Evolutionary conservation across 2,888 invertebrate species (phyloP), one percentile per base, ranked within the genome.

Genomic region (Acheta domesticus): DNA sequence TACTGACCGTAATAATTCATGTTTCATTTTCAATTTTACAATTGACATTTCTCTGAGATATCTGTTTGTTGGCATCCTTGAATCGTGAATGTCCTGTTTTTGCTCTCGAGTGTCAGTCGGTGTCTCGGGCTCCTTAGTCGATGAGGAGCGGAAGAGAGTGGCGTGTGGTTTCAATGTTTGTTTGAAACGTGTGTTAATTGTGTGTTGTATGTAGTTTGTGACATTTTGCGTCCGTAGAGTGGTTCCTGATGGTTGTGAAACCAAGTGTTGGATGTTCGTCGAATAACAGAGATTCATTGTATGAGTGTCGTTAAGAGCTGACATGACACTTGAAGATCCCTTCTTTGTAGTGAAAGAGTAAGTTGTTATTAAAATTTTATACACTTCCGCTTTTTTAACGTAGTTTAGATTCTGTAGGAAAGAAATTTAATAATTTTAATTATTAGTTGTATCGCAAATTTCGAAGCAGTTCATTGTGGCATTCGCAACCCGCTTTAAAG

Each of bases 341-440:
- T 98, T 97, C 91, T 97, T 97, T 92, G 96, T 97, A 88, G 97
- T 98, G 85, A 97, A 96, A 93, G 97, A 97, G 98, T 98, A 92
- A 95, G 96, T 93, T 12, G 19, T 5, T 5, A 36, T 36, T 36
- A 36, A 36, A 36, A 36, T 36, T 8, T 4, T 36, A 36, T 36
- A 8, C 5, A 36, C 8, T 36, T 36, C 36, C 36, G 2, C 36
- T 5, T 36, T 36, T 36, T 36, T 36, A 8, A 8, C 36, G 4
- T 36, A 36, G 36, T 36, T 36, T 8, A 36, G 5, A 36, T 8
- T 36, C 5, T 36, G 36, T 36, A 36, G 5, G 36, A 8, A 8
- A 36, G 8, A 36, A 36, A 36, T 36, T 5, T 5, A 36, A 36
- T 36, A 36, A 36, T 8, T 36, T 36, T 36, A 5, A 8, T 36